Conservation (phyloP, 2,113 vertebrate species). For the Tachycineta bicolor region DNA sequence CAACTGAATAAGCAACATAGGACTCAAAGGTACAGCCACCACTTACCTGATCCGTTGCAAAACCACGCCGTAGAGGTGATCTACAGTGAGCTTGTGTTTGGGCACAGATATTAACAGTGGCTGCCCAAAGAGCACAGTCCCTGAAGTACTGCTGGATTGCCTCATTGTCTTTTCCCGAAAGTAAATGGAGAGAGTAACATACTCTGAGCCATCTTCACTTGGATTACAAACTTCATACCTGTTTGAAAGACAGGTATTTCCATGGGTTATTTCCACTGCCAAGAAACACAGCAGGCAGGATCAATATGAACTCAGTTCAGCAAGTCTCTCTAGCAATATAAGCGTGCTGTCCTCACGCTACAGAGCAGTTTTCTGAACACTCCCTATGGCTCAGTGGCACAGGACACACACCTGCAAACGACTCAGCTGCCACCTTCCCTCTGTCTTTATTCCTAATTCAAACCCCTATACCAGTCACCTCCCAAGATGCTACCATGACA, state of each 20-base stretch:
- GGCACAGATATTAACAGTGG: slow-evolving; percentile 89
- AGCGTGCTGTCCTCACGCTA: background rate
- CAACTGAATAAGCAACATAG: rapidly evolving
- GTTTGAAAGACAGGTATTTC: slow-evolving; percentile 35
- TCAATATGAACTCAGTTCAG: background rate
- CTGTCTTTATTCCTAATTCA: background rate
- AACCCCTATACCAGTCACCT: background rate
- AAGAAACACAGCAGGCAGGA: background rate
- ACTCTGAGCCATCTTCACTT: slow-evolving; percentile 54
- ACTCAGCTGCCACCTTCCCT: background rate
- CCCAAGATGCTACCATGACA: background rate
- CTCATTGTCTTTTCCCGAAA: slow-evolving; percentile 90
- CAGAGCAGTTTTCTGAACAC: background rate
- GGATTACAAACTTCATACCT: slow-evolving; percentile 86
- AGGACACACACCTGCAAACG: background rate
- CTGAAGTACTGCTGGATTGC: slow-evolving; percentile 79
- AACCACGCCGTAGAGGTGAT: slow-evolving; percentile 84
- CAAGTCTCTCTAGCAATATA: background rate
- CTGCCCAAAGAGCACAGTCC: slow-evolving; percentile 90
- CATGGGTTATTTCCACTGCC: background rate
- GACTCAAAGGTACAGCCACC: background rate
- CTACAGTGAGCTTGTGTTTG: slow-evolving; percentile 85
- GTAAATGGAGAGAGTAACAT: slow-evolving; percentile 88
- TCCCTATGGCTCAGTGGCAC: background rate
- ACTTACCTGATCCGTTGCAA: slow-evolving; percentile 90